Evolutionary conservation across 2,888 invertebrate genomes (phyloP), one percentile per base, ranked within the genome.

Genomic region (Drosophila prostipennis): DNA sequence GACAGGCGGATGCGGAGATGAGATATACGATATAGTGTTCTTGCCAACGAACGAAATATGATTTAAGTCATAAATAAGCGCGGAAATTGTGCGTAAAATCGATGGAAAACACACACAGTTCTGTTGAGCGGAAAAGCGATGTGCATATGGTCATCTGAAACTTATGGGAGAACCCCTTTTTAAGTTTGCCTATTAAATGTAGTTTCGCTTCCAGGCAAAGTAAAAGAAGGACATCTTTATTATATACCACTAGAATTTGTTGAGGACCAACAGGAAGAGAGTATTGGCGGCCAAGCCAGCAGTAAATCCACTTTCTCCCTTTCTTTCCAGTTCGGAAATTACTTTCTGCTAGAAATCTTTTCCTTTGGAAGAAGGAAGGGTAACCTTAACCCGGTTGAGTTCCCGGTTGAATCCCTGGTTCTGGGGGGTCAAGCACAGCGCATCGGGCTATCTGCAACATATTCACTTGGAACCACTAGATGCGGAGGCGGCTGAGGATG

Each of bases 1-100:
- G 36, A 14, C 34, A 13, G 2, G 26, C 48, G 26, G 16, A 36
- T 26, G 34, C 23, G 19, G 23, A 7, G 45, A 36, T 16, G 61
- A 37, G 19, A 60, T 43, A 42, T 16, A 52, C 37, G 26, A 26
- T 26, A 26, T 26, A 26, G 26, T n/a, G 48, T 48, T 13, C 26
- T 32, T 49, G 49, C 16, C 42, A 29, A 45, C 40, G 55, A 53
- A 56, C 19, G 2, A 19, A 19, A 45, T 73, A 74, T 73, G 73
- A 74, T 60, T 69, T 55, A 13, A 43, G 42, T 56, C 60, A 73
- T 74, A 73, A 74, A 73, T 61, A 73, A 69, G 49, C 53, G 55
- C 52, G 69, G 52, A 74, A 60, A 73, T 69, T 59, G 72, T 55
- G 75, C 68, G 75, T 53, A 36, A 56, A 74, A 46, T 48, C 53